Base-by-base conservation (phyloP, 2,888 invertebrate species). In the Arge pagana region DNA sequence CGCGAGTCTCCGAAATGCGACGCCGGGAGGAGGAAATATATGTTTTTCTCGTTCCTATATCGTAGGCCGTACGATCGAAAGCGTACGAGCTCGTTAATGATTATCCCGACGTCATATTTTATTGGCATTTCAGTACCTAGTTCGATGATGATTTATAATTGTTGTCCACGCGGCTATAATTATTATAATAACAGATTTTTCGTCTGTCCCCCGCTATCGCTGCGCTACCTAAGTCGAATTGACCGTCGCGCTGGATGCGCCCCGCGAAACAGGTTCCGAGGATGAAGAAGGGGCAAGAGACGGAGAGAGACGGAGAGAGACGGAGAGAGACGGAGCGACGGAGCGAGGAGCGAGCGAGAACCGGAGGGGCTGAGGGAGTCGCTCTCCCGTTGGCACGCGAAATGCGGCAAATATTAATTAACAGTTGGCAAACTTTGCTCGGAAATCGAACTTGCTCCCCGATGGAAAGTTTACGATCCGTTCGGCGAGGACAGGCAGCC, bases 101-200 rank as follows among this genome's bases (percentile, higher is more conserved):
- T 54, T 54, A 56, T 42, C 54, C 51, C 56, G 58, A 35, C 58
- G 62, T 63, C 54, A 51, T 54, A 55, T 53, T 64, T 64, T 62
- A 65, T 66, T 58, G 63, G 57, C 57, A 62, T 62, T 67, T 66
- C 66, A 67, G 64, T 70, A 68, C 65, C 68, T 71, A 68, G 67
- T 69, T 70, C 68, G 63, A 70, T 68, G 65, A 63, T 71, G 68
- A 71, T 71, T 71, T 70, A 71, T 70, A 71, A 70, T 71, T 71
- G 69, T 67, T 67, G 64, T 57, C 60, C 60, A 60, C 57, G 53
- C 63, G 56, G 51, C 61, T 71, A 59, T 71, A 69, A 71, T 70
- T 71, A 71, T 71, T 63, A 68, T 71, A 70, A 70, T 71, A 71
- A 68, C 66, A 69, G 63, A 66, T 64, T 70, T 70, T 70, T 70